phyloP scores from a whole-genome alignment of 2,113 vertebrate species.

The Corythornis vintsioides region DNA sequence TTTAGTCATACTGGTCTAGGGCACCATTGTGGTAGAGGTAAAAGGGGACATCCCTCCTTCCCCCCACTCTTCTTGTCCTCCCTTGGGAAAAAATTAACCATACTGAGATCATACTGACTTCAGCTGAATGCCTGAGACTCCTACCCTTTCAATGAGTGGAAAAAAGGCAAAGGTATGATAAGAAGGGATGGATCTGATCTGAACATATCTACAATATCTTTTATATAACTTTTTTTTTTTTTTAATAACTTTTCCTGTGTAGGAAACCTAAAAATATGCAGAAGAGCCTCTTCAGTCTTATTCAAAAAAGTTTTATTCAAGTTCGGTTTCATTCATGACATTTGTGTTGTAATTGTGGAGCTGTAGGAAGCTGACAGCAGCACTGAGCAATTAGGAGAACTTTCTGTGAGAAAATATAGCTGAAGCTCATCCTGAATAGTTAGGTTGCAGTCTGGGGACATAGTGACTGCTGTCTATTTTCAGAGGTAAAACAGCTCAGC shows the following conservation, averaged over 20 bases:
- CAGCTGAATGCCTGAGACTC: neutral
- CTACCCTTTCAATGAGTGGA: neutral
- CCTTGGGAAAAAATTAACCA: neutral
- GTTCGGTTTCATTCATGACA: neutral
- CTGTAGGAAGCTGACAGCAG: neutral
- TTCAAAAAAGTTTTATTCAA: neutral
- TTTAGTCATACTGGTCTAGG: neutral
- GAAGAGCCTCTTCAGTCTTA: neutral
- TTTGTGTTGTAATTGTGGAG: neutral
- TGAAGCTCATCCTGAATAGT: neutral
- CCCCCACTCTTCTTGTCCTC: neutral
- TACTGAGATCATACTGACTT: neutral
- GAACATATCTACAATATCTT: neutral
- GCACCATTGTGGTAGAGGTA: neutral
- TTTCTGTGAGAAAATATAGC: neutral
- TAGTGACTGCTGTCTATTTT: neutral
- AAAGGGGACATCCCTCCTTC: neutral
- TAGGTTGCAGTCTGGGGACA: neutral
- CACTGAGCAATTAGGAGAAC: neutral
- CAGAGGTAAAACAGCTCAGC: neutral
- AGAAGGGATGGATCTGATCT: neutral
- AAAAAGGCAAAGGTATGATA: neutral
- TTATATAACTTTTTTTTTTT: no score
- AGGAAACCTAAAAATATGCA: neutral
- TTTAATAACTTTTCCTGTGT: no score